A percentile compares a stretch with the other conserved stretches of the same genome.
These are phyloP conservation scores for Dendrolimus punctatus DNA, from an alignment of 1,140 invertebrate genomes.

Conservation along the genomic window DNA sequence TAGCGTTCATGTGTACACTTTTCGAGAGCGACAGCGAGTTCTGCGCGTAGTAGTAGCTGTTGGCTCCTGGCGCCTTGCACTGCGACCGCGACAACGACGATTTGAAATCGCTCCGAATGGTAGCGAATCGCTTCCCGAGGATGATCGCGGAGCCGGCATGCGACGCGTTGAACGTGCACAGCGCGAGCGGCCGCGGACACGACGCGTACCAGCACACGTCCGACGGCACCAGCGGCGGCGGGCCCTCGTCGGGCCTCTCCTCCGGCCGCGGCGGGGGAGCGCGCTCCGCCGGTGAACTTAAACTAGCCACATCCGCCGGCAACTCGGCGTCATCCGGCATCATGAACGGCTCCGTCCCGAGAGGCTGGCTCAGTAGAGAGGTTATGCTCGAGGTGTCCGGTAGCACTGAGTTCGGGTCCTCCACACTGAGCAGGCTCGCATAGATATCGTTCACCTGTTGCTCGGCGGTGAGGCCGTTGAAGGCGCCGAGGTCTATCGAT, in stretches of 20 bases:
- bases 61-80: slow-evolving; percentile 33
- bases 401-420: slow-evolving; percentile 37
- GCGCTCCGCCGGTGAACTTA: slow-evolving; percentile 23
- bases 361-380: slow-evolving; percentile 43
- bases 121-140: slow-evolving; percentile 57
- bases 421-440: slow-evolving; percentile 45
- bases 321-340: slow-evolving; percentile 42
- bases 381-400: slow-evolving; percentile 47
- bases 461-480: slow-evolving; percentile 50
- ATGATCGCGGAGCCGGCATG: slow-evolving; percentile 59
- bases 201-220: slow-evolving; percentile 65
- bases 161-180: slow-evolving; percentile 63
- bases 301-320: slow-evolving; percentile 22
- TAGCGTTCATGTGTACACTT: slow-evolving; percentile 54
- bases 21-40: slow-evolving; percentile 47
- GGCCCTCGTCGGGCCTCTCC: slow-evolving; percentile 33
- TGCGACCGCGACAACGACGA: slow-evolving; percentile 45
- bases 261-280: slow-evolving; percentile 18
- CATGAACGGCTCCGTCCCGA: slow-evolving; percentile 35
- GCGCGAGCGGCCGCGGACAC: slow-evolving; percentile 59
- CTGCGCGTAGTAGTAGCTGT: slow-evolving; percentile 46
- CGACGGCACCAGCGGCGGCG: slow-evolving; percentile 32
- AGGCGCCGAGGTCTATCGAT: slow-evolving; percentile 37
- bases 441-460: slow-evolving; percentile 60
- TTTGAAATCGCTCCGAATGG: slow-evolving; percentile 62